These are phyloP conservation scores for Craniophora ligustri DNA, from an alignment of 2,888 invertebrate genomes.

Conservation along the genomic window DNA sequence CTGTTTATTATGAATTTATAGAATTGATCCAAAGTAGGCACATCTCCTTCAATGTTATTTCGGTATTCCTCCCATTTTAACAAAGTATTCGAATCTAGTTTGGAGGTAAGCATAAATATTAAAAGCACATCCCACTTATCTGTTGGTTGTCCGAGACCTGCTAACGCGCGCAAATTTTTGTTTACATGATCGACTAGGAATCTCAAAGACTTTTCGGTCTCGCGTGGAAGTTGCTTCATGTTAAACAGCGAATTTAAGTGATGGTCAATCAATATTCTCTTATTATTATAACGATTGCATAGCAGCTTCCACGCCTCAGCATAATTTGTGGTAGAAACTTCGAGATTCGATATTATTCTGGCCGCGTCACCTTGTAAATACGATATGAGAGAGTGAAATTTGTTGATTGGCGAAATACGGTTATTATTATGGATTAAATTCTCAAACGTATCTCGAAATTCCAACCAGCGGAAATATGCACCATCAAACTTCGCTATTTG, in stretches of 20 bases:
- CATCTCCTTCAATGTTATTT: too few relatives aligned
- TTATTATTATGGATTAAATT: conserved; percentile 48
- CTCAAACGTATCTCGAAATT: conserved; percentile 45
- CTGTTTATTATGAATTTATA: too few relatives aligned
- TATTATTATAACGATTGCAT: conserved; percentile 16
- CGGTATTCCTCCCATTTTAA: too few relatives aligned
- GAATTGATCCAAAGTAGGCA: too few relatives aligned
- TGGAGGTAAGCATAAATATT: conserved; percentile 36
- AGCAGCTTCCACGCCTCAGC: conserved; percentile 6
- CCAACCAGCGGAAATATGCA: conserved; percentile 46
- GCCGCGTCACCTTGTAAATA: conserved; percentile 47
- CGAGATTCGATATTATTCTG: conserved; percentile 37
- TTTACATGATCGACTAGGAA: conserved; percentile 41
- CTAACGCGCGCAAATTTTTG: conserved; percentile 45
- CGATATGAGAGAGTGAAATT: conserved; percentile 18
- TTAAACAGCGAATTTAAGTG: conserved; percentile 40
- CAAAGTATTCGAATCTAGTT: too few relatives aligned
- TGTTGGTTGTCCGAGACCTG: conserved; percentile 38
- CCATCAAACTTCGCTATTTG: conserved; percentile 51
- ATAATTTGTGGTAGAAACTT: conserved; percentile 29
- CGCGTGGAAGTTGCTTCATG: conserved; percentile 19
- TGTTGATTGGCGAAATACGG: conserved; percentile 36
- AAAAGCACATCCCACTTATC: conserved; percentile 37
- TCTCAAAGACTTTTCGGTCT: conserved; percentile 35
- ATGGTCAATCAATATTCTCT: conserved; percentile 24